Conservation (phyloP, 2,113 vertebrate species). For the Emydura subglobosa region DNA sequence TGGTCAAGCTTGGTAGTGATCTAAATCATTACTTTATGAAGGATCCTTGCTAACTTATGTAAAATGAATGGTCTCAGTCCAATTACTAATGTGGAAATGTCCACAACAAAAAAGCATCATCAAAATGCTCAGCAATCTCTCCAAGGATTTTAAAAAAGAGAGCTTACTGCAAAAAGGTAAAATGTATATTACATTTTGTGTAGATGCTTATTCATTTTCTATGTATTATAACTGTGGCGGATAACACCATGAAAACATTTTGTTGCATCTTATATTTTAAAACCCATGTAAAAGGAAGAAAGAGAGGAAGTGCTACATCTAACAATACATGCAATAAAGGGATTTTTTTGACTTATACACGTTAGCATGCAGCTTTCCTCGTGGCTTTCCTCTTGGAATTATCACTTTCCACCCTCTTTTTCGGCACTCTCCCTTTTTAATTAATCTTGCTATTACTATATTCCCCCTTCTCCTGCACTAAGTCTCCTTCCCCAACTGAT, state of each 20-base stretch:
- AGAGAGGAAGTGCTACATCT: not conserved
- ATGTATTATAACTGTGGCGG: not conserved
- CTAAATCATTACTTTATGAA: slow-evolving; percentile 59
- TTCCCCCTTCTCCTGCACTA: not conserved
- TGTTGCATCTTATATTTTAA: not conserved
- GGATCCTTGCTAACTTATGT: slow-evolving; percentile 41
- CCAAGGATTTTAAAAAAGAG: slow-evolving; percentile 57
- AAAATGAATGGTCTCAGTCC: slow-evolving; percentile 47
- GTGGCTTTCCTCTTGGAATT: not conserved
- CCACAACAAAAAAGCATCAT: slow-evolving; percentile 51
- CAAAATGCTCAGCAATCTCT: slow-evolving; percentile 46
- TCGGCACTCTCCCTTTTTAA: not conserved
- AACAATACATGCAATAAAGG: not conserved
- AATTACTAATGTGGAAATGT: slow-evolving; percentile 54
- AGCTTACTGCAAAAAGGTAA: not conserved
- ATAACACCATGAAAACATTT: slow-evolving; percentile 2
- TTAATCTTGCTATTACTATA: not conserved
- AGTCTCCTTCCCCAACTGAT: not conserved
- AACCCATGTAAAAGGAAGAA: not conserved
- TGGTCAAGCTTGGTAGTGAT: slow-evolving; percentile 63
- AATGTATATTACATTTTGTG: slow-evolving; percentile 56
- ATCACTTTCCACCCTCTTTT: not conserved
- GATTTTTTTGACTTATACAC: not conserved
- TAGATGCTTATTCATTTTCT: slow-evolving; percentile 55
- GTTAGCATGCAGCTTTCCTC: not conserved